Conservation (phyloP, 2,113 vertebrate species). For the Monarcha castaneiventris region DNA sequence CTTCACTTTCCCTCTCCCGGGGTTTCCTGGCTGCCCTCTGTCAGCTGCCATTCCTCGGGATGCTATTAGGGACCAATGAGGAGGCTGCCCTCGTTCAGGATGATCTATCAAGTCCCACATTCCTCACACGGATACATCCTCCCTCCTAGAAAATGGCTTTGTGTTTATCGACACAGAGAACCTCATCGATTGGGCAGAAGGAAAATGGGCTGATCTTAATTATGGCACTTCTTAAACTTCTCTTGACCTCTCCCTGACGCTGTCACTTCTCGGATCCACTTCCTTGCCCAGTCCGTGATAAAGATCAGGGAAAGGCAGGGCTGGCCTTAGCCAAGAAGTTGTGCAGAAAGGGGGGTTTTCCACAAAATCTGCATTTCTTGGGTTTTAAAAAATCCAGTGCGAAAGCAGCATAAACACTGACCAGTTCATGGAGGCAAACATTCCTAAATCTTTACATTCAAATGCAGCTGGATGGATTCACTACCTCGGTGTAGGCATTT, state of each 20-base stretch:
- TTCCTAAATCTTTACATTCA: background rate
- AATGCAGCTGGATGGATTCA: background rate
- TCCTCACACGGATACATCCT: background rate
- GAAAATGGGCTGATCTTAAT: background rate
- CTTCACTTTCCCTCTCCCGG: conserved; percentile 10
- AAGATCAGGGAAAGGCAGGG: background rate
- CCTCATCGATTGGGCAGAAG: background rate
- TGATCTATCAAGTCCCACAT: background rate
- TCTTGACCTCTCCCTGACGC: background rate
- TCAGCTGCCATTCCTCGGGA: conserved; percentile 16
- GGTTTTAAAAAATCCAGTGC: background rate
- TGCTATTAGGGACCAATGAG: background rate
- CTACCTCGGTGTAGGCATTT: rapidly evolving
- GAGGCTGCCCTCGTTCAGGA: background rate
- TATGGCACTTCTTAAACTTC: background rate
- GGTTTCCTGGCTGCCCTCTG: background rate
- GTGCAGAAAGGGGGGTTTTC: background rate
- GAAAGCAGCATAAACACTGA: background rate
- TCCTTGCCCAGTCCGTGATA: background rate
- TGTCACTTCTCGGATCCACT: rapidly evolving
- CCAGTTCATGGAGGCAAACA: background rate
- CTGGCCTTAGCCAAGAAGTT: background rate
- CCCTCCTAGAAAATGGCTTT: background rate
- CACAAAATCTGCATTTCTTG: background rate
- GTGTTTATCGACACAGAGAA: background rate